A percentile compares a stretch with the other conserved stretches of the same genome.
Evolutionary conservation across 1,140 invertebrate species (phyloP).

Genomic region (Drosophila bifasciata): DNA sequence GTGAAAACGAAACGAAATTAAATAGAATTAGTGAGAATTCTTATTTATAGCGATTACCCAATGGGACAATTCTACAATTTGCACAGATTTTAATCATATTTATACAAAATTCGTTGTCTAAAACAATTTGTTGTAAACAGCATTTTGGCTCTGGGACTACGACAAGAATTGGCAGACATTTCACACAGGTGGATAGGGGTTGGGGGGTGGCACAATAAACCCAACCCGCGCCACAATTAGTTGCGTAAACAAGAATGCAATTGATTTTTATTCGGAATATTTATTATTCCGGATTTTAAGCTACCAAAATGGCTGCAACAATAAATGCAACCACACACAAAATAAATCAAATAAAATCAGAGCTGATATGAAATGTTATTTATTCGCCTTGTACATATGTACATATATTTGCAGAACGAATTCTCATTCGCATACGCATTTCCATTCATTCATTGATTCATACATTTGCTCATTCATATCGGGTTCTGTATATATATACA

Average conservation of each 20-base stretch:
- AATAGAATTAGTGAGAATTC: conserved; percentile 40
- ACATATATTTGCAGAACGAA: conserved; percentile 40
- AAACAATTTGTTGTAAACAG: conserved; percentile 36
- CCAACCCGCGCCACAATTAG: conserved; percentile 30
- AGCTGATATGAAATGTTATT: conserved; percentile 20
- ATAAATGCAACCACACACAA: conserved; percentile 12
- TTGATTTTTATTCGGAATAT: conserved; percentile 32
- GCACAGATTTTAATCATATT: conserved; percentile 45
- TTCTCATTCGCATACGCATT: conserved; percentile 20
- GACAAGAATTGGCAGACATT: conserved; percentile 25
- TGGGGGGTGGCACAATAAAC: not conserved
- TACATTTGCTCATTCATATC: conserved; percentile 73
- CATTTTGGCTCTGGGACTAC: conserved; percentile 33
- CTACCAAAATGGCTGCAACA: not conserved
- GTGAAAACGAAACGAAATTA: conserved; percentile 20
- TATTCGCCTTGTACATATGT: not conserved
- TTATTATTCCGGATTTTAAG: too few relatives aligned
- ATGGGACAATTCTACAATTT: conserved; percentile 40
- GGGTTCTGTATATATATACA: conserved; percentile 23
- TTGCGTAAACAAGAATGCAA: conserved; percentile 30
- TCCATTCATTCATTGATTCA: conserved; percentile 55
- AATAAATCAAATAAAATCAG: conserved; percentile 48
- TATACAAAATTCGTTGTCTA: conserved; percentile 40
- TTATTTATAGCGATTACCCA: conserved; percentile 44
- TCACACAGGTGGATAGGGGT: not conserved